Evolutionary conservation across 2,797 vertebrate genomes (phyloP).

Genomic region (Onychomys leucogaster): DNA sequence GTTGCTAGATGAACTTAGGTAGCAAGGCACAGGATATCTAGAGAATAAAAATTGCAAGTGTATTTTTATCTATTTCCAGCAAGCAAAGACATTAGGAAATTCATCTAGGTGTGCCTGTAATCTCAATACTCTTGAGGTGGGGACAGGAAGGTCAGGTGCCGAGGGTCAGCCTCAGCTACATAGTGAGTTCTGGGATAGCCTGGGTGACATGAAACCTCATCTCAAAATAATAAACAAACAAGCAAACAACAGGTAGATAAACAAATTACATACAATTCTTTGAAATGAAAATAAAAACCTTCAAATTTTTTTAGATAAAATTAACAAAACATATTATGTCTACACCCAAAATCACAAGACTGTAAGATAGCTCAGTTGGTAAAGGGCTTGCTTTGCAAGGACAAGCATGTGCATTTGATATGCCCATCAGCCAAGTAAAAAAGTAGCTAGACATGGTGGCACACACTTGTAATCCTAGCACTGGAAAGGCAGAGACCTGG

Average conservation of each 20-base stretch:
- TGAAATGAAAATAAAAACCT: background rate
- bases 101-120: background rate
- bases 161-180: background rate
- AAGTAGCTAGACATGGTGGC: background rate
- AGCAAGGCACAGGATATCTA: background rate
- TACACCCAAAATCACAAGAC: background rate
- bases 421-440: background rate
- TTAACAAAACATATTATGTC: slow-evolving; percentile 21
- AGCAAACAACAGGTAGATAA: background rate
- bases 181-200: background rate
- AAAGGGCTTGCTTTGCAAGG: background rate
- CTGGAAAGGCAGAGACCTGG: background rate
- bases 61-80: slow-evolving; percentile 2
- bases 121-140: too few relatives aligned
- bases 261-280: background rate
- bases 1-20: slow-evolving; percentile 31
- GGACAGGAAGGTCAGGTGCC: background rate
- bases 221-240: background rate
- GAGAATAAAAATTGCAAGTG: background rate
- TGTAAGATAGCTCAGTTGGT: background rate
- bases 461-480: background rate
- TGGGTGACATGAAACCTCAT: background rate
- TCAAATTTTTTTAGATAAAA: background rate
- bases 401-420: background rate
- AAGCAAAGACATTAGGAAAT: background rate